phyloP scores from a whole-genome alignment of 2,113 vertebrate genomes.

The Pluvialis apricaria region DNA sequence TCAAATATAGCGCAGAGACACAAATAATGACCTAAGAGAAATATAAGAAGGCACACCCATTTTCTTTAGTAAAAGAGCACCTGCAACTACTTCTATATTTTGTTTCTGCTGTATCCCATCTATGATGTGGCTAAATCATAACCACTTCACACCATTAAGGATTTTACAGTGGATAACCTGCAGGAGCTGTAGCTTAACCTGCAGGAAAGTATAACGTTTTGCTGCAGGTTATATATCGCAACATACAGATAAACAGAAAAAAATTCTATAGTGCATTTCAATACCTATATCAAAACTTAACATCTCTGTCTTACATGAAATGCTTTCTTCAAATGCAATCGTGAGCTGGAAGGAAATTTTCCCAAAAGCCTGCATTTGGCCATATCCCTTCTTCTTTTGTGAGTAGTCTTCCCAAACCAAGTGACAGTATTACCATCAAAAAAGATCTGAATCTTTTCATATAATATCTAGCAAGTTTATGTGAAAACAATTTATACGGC shows the following conservation, averaged over 20 bases:
- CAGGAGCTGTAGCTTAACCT: background rate
- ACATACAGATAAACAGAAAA: background rate
- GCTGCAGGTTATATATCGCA: background rate
- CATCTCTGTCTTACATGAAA: background rate
- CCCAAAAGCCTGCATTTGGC: background rate
- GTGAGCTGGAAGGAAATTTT: background rate
- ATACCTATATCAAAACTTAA: background rate
- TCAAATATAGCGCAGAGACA: background rate
- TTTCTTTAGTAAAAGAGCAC: background rate
- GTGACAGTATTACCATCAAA: background rate
- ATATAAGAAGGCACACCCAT: background rate
- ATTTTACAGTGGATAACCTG: background rate
- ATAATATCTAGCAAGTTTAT: background rate
- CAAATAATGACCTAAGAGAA: background rate
- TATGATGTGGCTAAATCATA: background rate
- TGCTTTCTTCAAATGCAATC: background rate
- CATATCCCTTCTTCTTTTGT: background rate
- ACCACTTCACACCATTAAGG: background rate
- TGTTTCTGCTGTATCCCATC: background rate
- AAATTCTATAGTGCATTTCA: background rate
- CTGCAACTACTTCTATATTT: background rate
- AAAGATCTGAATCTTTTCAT: background rate
- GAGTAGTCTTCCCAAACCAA: background rate
- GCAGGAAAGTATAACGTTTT: background rate
- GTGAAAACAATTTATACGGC: background rate